phyloP scores from a whole-genome alignment of 2,113 vertebrate genomes.

The Nothobranchius kuhntae region DNA sequence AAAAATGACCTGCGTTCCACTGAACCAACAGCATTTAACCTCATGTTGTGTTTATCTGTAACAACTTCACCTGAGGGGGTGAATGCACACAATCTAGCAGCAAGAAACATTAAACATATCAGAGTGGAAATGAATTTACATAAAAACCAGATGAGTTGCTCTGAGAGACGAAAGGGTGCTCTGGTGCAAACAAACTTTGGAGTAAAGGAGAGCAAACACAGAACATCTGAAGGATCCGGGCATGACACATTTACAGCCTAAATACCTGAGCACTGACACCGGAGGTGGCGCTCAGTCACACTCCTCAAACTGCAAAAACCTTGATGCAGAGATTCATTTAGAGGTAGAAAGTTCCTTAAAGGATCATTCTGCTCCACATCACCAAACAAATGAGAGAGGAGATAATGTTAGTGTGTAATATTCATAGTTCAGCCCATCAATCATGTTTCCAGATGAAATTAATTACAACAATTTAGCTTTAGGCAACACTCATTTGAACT shows the following conservation, averaged over 20 bases:
- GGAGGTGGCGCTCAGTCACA: neutral
- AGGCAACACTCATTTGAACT: constrained; percentile 15
- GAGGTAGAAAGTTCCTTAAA: constrained; percentile 31
- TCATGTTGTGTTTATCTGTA: constrained; percentile 8
- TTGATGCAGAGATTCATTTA: constrained; percentile 7
- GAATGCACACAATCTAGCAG: neutral
- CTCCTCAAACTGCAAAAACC: too few relatives aligned
- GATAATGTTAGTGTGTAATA: constrained; percentile 14
- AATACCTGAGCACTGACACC: constrained; percentile 18
- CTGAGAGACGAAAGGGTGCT: too few relatives aligned
- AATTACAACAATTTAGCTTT: constrained; percentile 29
- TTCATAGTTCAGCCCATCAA: constrained; percentile 34
- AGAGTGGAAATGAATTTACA: neutral
- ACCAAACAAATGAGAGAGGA: constrained; percentile 28
- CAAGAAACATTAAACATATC: neutral
- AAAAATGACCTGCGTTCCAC: constrained; percentile 42
- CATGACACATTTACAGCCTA: constrained; percentile 6
- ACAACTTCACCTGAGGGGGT: constrained; percentile 7
- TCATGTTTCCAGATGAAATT: constrained; percentile 40
- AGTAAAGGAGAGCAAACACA: constrained; percentile 6
- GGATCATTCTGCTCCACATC: constrained; percentile 6
- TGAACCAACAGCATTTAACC: constrained; percentile 38
- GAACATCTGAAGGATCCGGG: constrained; percentile 22
- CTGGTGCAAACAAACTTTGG: too few relatives aligned
- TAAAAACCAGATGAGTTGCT: neutral